Percentiles rank a stretch among this genome's conserved stretches.
phyloP scores from a whole-genome alignment of 2,888 invertebrate genomes.

The Drosophila nr. perissopoda region DNA sequence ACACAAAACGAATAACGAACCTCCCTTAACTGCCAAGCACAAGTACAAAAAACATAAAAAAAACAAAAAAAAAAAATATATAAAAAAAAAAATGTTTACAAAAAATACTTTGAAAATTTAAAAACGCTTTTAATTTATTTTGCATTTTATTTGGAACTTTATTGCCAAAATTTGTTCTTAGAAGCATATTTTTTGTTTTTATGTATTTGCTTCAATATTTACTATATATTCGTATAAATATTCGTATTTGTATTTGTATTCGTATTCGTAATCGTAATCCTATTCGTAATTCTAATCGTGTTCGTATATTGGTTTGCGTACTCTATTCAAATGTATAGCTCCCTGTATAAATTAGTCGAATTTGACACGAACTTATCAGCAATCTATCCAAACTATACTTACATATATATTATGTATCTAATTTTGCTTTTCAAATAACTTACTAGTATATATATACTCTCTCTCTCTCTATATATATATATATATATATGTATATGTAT shows the following conservation, averaged over 20 bases:
- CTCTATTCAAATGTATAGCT: slow-evolving; percentile 34
- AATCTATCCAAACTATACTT: slow-evolving; percentile 20
- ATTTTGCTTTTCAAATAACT: slow-evolving; percentile 47
- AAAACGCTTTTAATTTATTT: slow-evolving; percentile 51
- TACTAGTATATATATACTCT: slow-evolving; percentile 25
- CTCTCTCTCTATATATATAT: background rate
- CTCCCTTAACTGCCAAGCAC: slow-evolving; percentile 27
- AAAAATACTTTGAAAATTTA: slow-evolving; percentile 18
- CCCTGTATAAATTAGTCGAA: slow-evolving; percentile 31
- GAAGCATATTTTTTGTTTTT: slow-evolving; percentile 39
- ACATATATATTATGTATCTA: slow-evolving; percentile 21
- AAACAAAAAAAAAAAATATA: slow-evolving; percentile 7
- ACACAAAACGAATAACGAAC: slow-evolving; percentile 46
- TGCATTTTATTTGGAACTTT: slow-evolving; percentile 54
- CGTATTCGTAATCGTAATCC: slow-evolving; percentile 24
- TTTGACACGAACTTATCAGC: slow-evolving; percentile 24
- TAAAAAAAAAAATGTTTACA: slow-evolving; percentile 5
- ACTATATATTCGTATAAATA: slow-evolving; percentile 42
- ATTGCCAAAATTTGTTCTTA: slow-evolving; percentile 63
- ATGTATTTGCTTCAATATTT: slow-evolving; percentile 49
- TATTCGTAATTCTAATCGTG: slow-evolving; percentile 36
- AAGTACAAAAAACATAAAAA: slow-evolving; percentile 13
- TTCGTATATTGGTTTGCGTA: slow-evolving; percentile 45
- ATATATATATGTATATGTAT: background rate
- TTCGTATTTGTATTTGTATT: slow-evolving; percentile 13